Evolutionary conservation across 2,888 invertebrate genomes (phyloP), one percentile per base, ranked within the genome.

Genomic region (Torymus aiolomorphi): DNA sequence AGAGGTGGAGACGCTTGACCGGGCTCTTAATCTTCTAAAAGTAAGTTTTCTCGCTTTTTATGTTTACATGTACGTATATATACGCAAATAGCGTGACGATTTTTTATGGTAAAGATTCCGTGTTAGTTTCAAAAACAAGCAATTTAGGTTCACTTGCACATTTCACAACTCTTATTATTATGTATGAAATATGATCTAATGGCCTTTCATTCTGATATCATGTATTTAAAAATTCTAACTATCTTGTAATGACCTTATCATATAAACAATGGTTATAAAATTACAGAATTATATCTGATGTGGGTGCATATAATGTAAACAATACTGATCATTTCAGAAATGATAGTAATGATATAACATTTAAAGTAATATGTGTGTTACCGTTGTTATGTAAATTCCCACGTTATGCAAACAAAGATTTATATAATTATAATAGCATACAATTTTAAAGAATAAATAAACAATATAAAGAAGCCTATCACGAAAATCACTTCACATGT

Each of bases 1-100:
- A 77, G 91, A 92, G 67, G 84, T 92, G 82, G 92, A 92, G 84
- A 88, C 92, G 10, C 84, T 93, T 83, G 92, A 92, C 85, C 91
- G 92, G 86, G 90, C 92, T 10, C 86, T 92, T 52, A 87, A 88
- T 81, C 89, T 92, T 51, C 86, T 92, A 61, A 88, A 90, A 84
- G 91, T 91, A 85, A 88, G 88, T 65, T n/a, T 20, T 31, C 31
- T 31, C 31, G 3, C 31, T 31, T 2, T 31, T 59, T n/a, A 49
- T 13, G 3, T 61, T 16, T 42, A 0, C 31, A 31, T 31, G 5
- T 31, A 31, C 31, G 31, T n/a, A n/a, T n/a, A n/a, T 31, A 3
- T 31, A 31, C 31, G 31, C 31, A 31, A 1, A 31, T 31, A 31
- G 2, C 31, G 31, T 31, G 5, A 31, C 31, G 31, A 31, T 31